Evolutionary conservation across 2,888 invertebrate genomes (phyloP).

Genomic region (Serrognathus titanus): DNA sequence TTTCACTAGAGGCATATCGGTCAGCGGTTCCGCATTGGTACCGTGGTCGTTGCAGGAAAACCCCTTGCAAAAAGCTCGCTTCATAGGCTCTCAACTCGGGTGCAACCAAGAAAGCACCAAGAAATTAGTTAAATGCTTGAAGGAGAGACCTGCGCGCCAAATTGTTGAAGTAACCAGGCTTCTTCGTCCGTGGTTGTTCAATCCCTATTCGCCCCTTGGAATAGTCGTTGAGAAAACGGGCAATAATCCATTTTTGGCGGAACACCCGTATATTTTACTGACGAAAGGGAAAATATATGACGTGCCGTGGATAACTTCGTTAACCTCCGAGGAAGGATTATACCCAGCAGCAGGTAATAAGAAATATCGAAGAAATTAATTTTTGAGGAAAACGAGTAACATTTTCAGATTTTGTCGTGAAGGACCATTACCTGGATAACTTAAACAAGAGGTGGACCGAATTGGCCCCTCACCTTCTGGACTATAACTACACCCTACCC

Average conservation of each 20-base stretch:
- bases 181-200: conserved; percentile 26
- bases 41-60: conserved; percentile 53
- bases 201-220: conserved; percentile 65
- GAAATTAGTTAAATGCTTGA: conserved; percentile 61
- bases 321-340: conserved; percentile 65
- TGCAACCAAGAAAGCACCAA: conserved; percentile 54
- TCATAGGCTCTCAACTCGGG: conserved; percentile 57
- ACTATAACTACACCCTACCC: conserved; percentile 59
- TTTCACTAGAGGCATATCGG: conserved; percentile 59
- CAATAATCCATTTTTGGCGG: conserved; percentile 53
- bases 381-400: too few relatives aligned
- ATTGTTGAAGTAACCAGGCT: conserved; percentile 51
- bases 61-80: conserved; percentile 56
- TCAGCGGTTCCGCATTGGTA: conserved; percentile 64
- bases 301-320: conserved; percentile 63
- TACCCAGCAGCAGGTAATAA: conserved; percentile 61
- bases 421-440: conserved; percentile 34
- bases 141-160: conserved; percentile 55
- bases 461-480: conserved; percentile 60
- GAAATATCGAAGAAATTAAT: too few relatives aligned
- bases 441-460: conserved; percentile 58
- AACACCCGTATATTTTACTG: conserved; percentile 60
- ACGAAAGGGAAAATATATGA: conserved; percentile 56
- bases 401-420: conserved; percentile 38
- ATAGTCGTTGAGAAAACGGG: conserved; percentile 58